phyloP scores from a whole-genome alignment of 2,888 invertebrate genomes.

The Xestia ashworthii region DNA sequence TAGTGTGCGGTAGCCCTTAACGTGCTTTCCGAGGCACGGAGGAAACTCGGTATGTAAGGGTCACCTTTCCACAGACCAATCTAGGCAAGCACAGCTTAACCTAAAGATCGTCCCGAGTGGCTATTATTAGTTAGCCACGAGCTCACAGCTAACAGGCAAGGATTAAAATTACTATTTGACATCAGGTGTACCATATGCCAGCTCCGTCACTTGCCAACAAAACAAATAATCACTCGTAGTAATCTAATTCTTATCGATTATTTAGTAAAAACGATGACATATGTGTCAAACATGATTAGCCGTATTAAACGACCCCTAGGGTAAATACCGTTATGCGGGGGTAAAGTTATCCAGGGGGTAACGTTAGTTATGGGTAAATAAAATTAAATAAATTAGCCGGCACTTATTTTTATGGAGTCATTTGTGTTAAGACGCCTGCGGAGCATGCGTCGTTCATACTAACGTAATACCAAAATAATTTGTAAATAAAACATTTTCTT shows the following conservation, averaged over 20 bases:
- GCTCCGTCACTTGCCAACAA: not conserved
- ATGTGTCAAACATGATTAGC: slow-evolving; percentile 70
- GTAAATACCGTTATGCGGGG: slow-evolving; percentile 45
- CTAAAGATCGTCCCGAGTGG: no score
- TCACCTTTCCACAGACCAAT: no score
- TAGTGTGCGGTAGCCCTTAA: no score
- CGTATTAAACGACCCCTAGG: slow-evolving; percentile 42
- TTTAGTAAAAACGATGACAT: slow-evolving; percentile 62
- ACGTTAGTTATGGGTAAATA: slow-evolving; percentile 61
- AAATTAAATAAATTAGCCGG: slow-evolving; percentile 67
- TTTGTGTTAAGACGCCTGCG: no score
- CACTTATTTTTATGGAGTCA: slow-evolving; percentile 64
- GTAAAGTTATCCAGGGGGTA: slow-evolving; percentile 13
- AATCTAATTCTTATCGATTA: slow-evolving; percentile 57
- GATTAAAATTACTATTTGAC: not conserved
- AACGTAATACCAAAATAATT: no score
- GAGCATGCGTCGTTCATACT: no score
- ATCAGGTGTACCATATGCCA: slow-evolving; percentile 27
- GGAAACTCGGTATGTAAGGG: no score
- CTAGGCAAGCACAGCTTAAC: no score
- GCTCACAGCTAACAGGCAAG: no score
- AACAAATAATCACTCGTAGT: not conserved
- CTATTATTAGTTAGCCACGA: no score
- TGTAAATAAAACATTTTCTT: no score
- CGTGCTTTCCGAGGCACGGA: no score